Percentiles rank a stretch among this genome's conserved stretches.
Evolutionary conservation across 2,113 vertebrate species (phyloP).

Genomic region (Otolemur garnettii): DNA sequence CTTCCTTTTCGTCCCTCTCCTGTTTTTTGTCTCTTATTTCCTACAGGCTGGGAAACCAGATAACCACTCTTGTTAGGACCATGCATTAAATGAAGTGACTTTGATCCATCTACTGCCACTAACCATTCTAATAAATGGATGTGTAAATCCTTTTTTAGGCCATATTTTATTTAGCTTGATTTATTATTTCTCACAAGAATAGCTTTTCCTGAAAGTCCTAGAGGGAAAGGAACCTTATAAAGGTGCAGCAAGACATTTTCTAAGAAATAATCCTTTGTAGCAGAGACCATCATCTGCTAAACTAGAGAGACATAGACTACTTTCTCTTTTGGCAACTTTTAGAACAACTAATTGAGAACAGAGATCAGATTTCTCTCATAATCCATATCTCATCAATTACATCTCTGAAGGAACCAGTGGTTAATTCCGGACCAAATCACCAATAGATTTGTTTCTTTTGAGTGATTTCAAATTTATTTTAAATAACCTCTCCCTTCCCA

Average conservation of each 20-base stretch:
- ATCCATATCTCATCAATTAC: neutral
- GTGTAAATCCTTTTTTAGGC: conserved; percentile 66
- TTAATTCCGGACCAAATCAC: conserved; percentile 19
- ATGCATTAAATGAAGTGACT: conserved; percentile 71
- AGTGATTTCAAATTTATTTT: conserved; percentile 43
- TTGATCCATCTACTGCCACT: conserved; percentile 72
- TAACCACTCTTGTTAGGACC: conserved; percentile 65
- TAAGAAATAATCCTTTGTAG: conserved; percentile 58
- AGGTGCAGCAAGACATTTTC: conserved; percentile 58
- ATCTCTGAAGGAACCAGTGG: neutral
- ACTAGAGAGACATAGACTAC: neutral
- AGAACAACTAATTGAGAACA: conserved; percentile 38
- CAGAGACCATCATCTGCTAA: conserved; percentile 27
- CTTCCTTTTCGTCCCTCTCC: neutral
- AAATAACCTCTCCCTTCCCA: neutral
- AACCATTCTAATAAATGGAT: conserved; percentile 69
- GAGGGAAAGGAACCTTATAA: conserved; percentile 65
- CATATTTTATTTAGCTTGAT: conserved; percentile 78
- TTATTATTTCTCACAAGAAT: conserved; percentile 76
- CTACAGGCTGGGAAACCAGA: conserved; percentile 23
- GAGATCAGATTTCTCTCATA: conserved; percentile 54
- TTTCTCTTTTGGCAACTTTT: conserved; percentile 47
- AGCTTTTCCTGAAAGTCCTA: conserved; percentile 60
- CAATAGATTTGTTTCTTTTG: conserved; percentile 40
- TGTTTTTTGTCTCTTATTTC: conserved; percentile 3